Evolutionary conservation across 2,113 vertebrate genomes (phyloP).

Genomic region (Campylomormyrus tamandua): DNA sequence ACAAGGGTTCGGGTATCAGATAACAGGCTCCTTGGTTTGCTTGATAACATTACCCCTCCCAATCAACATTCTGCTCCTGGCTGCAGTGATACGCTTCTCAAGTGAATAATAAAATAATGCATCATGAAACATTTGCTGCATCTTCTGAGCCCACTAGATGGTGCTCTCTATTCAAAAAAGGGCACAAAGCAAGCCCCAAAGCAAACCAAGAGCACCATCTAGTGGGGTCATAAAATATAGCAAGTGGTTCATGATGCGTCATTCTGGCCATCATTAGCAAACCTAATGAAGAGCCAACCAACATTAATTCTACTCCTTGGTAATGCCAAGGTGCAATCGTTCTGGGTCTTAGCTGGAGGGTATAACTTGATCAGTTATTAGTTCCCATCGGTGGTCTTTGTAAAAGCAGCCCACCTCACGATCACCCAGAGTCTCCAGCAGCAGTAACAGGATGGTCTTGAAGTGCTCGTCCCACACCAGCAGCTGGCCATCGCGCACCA

Average conservation of each 20-base stretch:
- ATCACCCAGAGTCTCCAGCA: constrained; percentile 90
- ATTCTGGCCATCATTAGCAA: background rate
- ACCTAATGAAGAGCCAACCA: background rate
- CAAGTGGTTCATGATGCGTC: background rate
- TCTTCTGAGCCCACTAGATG: background rate
- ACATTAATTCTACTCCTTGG: background rate
- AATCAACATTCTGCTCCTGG: too few relatives aligned
- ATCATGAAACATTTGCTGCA: background rate
- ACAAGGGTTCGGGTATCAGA: too few relatives aligned
- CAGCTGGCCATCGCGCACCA: constrained; percentile 82
- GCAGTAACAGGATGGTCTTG: constrained; percentile 86
- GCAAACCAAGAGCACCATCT: background rate
- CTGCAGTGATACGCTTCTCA: too few relatives aligned
- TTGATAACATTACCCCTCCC: too few relatives aligned
- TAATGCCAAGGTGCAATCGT: background rate
- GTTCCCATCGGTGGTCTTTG: background rate
- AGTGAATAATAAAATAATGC: background rate
- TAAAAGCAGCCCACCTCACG: constrained; percentile 69
- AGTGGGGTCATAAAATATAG: background rate
- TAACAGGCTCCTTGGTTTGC: too few relatives aligned
- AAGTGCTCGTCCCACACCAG: constrained; percentile 95
- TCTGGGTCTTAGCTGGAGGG: background rate
- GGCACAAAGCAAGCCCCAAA: background rate
- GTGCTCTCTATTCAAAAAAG: background rate
- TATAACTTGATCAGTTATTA: background rate